Evolutionary conservation across 2,888 invertebrate species (phyloP).

Genomic region (Trichogramma evanescens): DNA sequence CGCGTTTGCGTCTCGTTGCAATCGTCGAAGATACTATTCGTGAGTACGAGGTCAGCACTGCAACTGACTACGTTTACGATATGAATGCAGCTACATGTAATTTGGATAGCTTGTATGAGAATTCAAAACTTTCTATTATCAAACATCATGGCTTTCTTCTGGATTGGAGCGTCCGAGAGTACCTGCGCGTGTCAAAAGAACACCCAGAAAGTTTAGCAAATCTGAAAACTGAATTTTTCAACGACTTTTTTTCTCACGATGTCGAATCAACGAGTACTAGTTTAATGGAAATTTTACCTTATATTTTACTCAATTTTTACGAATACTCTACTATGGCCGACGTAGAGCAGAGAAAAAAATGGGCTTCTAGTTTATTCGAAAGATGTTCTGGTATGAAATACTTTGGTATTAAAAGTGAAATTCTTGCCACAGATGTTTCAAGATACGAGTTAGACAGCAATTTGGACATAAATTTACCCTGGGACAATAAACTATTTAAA

Average conservation of each 20-base stretch:
- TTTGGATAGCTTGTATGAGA: constrained; percentile 49
- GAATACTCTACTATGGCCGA: constrained; percentile 44
- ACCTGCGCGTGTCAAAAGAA: not conserved
- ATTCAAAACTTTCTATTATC: constrained; percentile 51
- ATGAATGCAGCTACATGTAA: constrained; percentile 41
- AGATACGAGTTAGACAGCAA: constrained; percentile 18
- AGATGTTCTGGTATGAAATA: constrained; percentile 10
- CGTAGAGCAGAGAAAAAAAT: constrained; percentile 37
- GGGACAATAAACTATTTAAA: constrained; percentile 28
- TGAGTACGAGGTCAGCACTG: constrained; percentile 35
- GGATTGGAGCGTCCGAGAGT: constrained; percentile 23
- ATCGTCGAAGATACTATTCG: constrained; percentile 52
- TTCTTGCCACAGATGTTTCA: constrained; percentile 24
- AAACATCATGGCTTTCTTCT: constrained; percentile 53
- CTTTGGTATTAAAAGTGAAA: constrained; percentile 19
- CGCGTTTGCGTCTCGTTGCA: constrained; percentile 48
- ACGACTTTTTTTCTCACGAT: constrained; percentile 26
- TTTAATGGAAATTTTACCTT: constrained; percentile 29
- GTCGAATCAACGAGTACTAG: constrained; percentile 4
- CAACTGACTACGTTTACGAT: constrained; percentile 30
- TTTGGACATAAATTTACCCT: constrained; percentile 25
- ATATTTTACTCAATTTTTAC: constrained; percentile 46
- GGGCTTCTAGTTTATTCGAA: constrained; percentile 26
- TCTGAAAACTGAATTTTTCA: constrained; percentile 24
- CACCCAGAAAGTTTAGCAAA: not conserved